Base-by-base conservation (phyloP, 2,797 vertebrate species). In the Prunella strophiata region DNA sequence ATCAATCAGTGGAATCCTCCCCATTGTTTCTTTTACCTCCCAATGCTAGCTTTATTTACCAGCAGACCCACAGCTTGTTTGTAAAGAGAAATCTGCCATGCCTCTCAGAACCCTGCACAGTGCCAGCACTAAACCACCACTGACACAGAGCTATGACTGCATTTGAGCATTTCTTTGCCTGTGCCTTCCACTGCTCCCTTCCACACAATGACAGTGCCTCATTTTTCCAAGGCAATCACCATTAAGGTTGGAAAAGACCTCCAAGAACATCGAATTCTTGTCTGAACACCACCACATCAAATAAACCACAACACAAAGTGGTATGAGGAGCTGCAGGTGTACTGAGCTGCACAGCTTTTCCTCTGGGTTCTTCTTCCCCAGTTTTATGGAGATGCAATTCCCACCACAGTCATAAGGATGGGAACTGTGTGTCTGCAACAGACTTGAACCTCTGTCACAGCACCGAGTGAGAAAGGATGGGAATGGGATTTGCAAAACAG, bases 341-440 rank as follows among this genome's bases (percentile, higher is more conserved):
- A 18, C 26, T 6, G 57, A 80, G 48, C 59, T 85, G 61, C 79
- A 62, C n/a, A 42, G 36, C 23, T 51, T 10, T 22, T 18, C 50
- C 47, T 52, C n/a, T 1, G 0, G 11, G 13, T 6, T 9, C 11
- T 30, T 4, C 16, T 6, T 3, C 2, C 50, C 4, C 14, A 8
- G 3, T 29, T 67, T 63, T 27, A 11, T 18, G 29, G 32, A 42
- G 18, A 27, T 0, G 2, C 22, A 62, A 65, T 29, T 79, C 59
- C 48, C n/a, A 12, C 38, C 38, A 8, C n/a, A 34, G 68, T n/a
- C 3, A 3, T 48, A 71, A 43, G 38, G 61, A 29, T 36, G 34
- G n/a, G 67, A 84, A 43, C 1, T 5, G 7, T 8, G 29, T 16
- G 38, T 21, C 68, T 7, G 0, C 5, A 34, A 26, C 23, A 88